Conservation (phyloP, 2,797 vertebrate species). For the Naso thynnoides region DNA sequence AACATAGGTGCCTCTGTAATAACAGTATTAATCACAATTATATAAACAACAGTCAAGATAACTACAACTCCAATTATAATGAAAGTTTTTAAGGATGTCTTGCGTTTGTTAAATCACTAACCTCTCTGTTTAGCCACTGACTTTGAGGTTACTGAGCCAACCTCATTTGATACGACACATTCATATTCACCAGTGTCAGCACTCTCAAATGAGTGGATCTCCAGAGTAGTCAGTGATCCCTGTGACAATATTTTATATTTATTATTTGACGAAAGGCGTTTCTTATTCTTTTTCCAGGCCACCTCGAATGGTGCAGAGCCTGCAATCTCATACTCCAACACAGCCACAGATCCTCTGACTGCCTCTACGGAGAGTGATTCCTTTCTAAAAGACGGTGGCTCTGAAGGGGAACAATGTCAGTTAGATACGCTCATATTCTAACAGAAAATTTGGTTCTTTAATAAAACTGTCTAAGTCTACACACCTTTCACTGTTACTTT, state of each 20-base stretch:
- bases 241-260: constrained; percentile 90
- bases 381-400: constrained; percentile 90
- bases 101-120: constrained; percentile 80
- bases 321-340: constrained; percentile 91
- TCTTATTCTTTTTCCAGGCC: constrained; percentile 93
- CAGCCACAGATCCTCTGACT: constrained; percentile 89
- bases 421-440: constrained; percentile 29
- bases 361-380: constrained; percentile 88
- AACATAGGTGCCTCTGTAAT: constrained; percentile 93
- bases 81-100: constrained; percentile 43
- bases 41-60: not conserved
- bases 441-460: not conserved
- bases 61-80: constrained; percentile 14
- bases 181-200: constrained; percentile 92
- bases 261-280: constrained; percentile 89
- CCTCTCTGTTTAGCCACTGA: constrained; percentile 92
- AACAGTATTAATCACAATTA: constrained; percentile 39
- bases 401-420: constrained; percentile 83
- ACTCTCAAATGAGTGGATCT: constrained; percentile 92
- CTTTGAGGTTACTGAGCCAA: constrained; percentile 90
- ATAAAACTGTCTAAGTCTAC: constrained; percentile 49
- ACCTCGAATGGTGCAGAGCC: constrained; percentile 93
- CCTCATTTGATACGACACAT: constrained; percentile 93
- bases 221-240: constrained; percentile 88
- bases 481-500: constrained; percentile 92